A percentile compares a stretch with the other conserved stretches of the same genome.
These are phyloP conservation scores for Hedychridium roseum DNA, from an alignment of 2,888 invertebrate species.

Conservation along the genomic window DNA sequence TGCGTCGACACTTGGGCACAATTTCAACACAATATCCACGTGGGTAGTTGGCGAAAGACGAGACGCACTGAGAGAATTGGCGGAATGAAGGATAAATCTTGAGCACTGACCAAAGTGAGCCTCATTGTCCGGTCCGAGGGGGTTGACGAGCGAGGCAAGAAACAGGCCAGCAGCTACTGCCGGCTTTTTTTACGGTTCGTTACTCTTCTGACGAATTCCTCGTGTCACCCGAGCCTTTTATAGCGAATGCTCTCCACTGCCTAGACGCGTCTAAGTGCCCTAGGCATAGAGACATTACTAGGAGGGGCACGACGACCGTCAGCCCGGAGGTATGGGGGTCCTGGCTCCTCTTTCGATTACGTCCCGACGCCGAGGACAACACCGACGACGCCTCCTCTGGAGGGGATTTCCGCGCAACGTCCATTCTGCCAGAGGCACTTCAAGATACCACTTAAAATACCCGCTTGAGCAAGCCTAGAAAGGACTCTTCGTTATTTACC, in stretches of 20 bases:
- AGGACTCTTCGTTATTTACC: no score
- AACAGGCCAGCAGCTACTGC: slow-evolving; percentile 29
- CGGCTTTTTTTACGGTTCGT: slow-evolving; percentile 40
- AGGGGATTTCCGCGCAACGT: no score
- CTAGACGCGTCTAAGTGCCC: slow-evolving; percentile 31
- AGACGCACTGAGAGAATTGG: no score
- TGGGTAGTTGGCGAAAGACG: no score
- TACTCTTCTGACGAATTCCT: slow-evolving; percentile 51
- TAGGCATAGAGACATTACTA: slow-evolving; percentile 33
- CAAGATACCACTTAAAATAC: no score
- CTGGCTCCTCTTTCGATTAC: slow-evolving; percentile 16
- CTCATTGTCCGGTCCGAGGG: slow-evolving; percentile 27
- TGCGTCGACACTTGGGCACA: background rate
- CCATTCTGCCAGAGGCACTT: no score
- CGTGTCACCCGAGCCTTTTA: slow-evolving; percentile 49
- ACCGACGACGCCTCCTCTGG: slow-evolving; percentile 19
- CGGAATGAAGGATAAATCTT: no score
- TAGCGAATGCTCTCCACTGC: slow-evolving; percentile 41
- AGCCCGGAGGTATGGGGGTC: slow-evolving; percentile 31
- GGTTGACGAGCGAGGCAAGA: slow-evolving; percentile 1
- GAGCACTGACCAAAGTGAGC: slow-evolving; percentile 42
- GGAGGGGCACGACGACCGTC: slow-evolving; percentile 35
- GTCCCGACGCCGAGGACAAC: no score
- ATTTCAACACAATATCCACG: background rate
- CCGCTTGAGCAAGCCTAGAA: no score